These are phyloP conservation scores for Platycnemis pennipes DNA, from an alignment of 2,888 invertebrate species.

Conservation along the genomic window DNA sequence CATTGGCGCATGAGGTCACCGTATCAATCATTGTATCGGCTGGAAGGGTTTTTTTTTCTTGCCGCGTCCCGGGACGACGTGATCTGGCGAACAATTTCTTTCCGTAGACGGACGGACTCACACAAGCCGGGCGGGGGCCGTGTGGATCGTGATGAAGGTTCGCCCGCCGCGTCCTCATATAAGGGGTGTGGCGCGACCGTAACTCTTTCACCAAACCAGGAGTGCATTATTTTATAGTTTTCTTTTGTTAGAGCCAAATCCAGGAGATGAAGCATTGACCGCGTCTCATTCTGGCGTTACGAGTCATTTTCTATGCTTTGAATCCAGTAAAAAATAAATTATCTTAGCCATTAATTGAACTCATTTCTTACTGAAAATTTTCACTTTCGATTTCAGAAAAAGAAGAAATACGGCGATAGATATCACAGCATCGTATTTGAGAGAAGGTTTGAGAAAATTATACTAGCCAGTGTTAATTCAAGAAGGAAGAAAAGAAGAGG, in stretches of 20 bases:
- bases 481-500: too few relatives aligned
- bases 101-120: not conserved
- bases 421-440: too few relatives aligned
- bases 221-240: not conserved
- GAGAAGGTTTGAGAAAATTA: too few relatives aligned
- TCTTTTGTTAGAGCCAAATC: not conserved
- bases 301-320: not conserved
- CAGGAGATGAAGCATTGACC: not conserved
- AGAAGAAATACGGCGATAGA: too few relatives aligned
- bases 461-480: too few relatives aligned
- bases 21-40: conserved; percentile 56
- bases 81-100: not conserved
- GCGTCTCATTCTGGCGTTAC: not conserved
- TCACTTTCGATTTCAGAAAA: too few relatives aligned
- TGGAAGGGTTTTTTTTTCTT: not conserved
- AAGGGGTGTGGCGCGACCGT: not conserved
- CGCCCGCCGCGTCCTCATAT: not conserved
- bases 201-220: not conserved
- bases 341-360: too few relatives aligned
- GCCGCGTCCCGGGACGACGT: conserved; percentile 42
- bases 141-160: not conserved
- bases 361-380: too few relatives aligned
- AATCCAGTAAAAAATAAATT: not conserved
- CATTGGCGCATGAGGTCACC: conserved; percentile 55
- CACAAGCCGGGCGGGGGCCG: not conserved